Percentiles rank a stretch among this genome's conserved stretches.
These are phyloP conservation scores for Hyles vespertilio DNA, from an alignment of 1,140 invertebrate genomes.

Conservation along the genomic window DNA sequence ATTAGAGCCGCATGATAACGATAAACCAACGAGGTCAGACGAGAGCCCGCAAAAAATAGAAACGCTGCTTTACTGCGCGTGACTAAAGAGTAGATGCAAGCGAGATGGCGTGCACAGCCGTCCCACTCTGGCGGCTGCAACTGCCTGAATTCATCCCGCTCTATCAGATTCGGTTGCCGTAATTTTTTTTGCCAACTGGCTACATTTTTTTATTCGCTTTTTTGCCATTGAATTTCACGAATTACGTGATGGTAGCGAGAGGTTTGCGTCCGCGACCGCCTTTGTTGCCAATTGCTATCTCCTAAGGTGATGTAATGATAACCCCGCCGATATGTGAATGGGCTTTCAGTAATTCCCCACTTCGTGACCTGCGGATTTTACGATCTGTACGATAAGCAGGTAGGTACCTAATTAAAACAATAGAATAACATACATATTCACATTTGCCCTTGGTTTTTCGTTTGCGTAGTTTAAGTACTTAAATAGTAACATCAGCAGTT, in stretches of 20 bases:
- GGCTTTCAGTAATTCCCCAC: no score
- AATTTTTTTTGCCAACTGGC: conserved; percentile 57
- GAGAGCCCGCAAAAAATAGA: conserved; percentile 71
- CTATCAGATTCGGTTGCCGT: conserved; percentile 53
- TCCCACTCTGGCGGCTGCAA: conserved; percentile 41
- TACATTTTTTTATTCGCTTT: conserved; percentile 49
- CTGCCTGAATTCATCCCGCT: conserved; percentile 31
- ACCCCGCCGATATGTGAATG: no score
- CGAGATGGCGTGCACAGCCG: conserved; percentile 54
- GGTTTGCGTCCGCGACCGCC: conserved; percentile 18
- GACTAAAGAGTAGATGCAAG: conserved; percentile 66
- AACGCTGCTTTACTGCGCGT: conserved; percentile 66
- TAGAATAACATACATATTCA: no score
- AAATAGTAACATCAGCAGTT: no score
- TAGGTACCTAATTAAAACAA: no score
- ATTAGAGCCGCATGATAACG: conserved; percentile 69
- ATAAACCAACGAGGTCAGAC: conserved; percentile 72
- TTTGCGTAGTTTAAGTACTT: no score
- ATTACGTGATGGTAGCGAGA: conserved; percentile 57
- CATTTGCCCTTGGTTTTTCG: no score
- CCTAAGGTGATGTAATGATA: conserved; percentile 31
- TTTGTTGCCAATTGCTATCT: conserved; percentile 27
- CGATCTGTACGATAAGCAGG: no score
- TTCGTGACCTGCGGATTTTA: no score
- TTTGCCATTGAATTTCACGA: conserved; percentile 59